Percentiles rank a stretch among this genome's conserved stretches.
These are phyloP conservation scores for Drosophila greeni DNA, from an alignment of 2,888 invertebrate genomes.

Conservation along the genomic window DNA sequence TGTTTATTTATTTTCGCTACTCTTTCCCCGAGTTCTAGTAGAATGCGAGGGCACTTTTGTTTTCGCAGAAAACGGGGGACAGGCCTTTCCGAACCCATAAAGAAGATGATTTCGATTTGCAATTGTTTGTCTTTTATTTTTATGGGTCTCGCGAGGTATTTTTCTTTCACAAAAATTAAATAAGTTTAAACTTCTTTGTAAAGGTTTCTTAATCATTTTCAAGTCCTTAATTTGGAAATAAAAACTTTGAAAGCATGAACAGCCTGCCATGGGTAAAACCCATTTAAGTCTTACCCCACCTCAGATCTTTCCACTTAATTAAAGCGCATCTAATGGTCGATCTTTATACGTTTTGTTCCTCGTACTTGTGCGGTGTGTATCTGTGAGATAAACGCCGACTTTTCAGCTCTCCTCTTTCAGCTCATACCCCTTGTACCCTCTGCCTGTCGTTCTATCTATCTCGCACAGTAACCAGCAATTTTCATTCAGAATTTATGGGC, in stretches of 20 bases:
- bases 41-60: conserved; percentile 14
- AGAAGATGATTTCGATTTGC: conserved; percentile 3
- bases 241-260: background rate
- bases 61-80: background rate
- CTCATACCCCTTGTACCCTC: background rate
- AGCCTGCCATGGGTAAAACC: no score
- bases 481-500: conserved; percentile 69
- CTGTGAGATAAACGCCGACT: conserved; percentile 65
- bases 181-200: background rate
- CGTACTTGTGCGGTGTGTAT: conserved; percentile 39
- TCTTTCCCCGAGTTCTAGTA: conserved; percentile 20
- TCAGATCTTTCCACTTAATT: conserved; percentile 14
- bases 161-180: background rate
- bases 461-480: conserved; percentile 59
- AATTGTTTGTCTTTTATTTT: conserved; percentile 15
- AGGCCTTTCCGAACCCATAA: conserved; percentile 4
- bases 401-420: conserved; percentile 31
- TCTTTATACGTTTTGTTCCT: background rate
- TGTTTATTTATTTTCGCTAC: conserved; percentile 46
- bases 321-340: conserved; percentile 33
- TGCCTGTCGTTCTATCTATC: conserved; percentile 10
- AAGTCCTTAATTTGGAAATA: background rate
- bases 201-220: background rate
- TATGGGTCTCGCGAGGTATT: no score
- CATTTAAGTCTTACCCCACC: background rate